Percentiles rank a stretch among this genome's conserved stretches.
phyloP scores from a whole-genome alignment of 2,888 invertebrate species.

The Orthosia gothica region DNA sequence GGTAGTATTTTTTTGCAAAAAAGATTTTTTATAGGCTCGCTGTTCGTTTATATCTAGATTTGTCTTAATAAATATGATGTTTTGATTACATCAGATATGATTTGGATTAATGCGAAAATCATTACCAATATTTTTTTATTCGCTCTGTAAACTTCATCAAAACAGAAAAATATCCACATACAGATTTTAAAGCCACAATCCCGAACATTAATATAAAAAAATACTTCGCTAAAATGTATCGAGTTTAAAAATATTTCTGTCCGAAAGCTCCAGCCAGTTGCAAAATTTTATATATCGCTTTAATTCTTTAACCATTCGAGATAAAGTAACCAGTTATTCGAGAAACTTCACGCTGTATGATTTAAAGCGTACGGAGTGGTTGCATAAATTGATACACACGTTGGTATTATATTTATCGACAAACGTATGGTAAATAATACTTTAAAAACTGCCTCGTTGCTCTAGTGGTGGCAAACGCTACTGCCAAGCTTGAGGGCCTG shows the following conservation, averaged over 20 bases:
- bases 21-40: too few species aligned
- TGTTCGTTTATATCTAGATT: conserved; percentile 13
- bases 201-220: neutral
- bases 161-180: neutral
- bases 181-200: conserved; percentile 15
- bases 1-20: too few species aligned
- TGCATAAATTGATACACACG: conserved; percentile 32
- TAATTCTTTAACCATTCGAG: conserved; percentile 39
- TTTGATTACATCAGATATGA: neutral
- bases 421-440: neutral
- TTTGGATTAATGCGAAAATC: neutral
- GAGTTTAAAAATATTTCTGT: conserved; percentile 12
- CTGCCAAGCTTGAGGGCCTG: too few species aligned
- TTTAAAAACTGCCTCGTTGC: neutral
- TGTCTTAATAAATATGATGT: neutral
- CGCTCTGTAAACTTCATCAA: neutral
- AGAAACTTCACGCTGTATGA: conserved; percentile 48
- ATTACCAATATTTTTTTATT: neutral
- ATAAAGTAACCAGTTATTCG: conserved; percentile 42
- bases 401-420: conserved; percentile 23
- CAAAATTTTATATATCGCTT: conserved; percentile 34
- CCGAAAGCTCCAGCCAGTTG: conserved; percentile 44
- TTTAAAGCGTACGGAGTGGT: conserved; percentile 29
- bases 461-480: too few species aligned
- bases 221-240: neutral